phyloP scores from a whole-genome alignment of 2,888 invertebrate species.

The Andrena fulva region DNA sequence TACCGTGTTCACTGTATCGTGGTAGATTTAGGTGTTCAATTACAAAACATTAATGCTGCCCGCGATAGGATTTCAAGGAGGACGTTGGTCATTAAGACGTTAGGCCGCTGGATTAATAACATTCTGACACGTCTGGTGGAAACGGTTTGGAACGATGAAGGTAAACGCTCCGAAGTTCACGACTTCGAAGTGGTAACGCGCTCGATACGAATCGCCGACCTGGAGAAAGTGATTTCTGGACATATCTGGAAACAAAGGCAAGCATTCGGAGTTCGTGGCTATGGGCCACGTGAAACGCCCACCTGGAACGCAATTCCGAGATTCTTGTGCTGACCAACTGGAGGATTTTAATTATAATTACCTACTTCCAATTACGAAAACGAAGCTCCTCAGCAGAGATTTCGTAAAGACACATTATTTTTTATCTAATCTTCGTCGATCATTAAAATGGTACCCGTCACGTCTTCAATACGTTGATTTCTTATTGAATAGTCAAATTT shows the following conservation, averaged over 20 bases:
- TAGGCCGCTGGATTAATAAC: background rate
- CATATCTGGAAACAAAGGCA: background rate
- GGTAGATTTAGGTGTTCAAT: too few species aligned
- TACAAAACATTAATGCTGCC: background rate
- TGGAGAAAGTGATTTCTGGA: constrained; percentile 51
- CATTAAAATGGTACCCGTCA: too few species aligned
- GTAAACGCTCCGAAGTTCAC: background rate
- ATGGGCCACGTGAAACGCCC: background rate
- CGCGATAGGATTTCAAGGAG: background rate
- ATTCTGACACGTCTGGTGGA: background rate
- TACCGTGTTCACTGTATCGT: too few species aligned
- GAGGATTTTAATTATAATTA: background rate
- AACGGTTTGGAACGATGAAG: background rate
- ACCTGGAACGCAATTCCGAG: background rate
- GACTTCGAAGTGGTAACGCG: background rate
- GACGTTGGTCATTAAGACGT: background rate
- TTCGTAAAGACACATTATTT: too few species aligned
- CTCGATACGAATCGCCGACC: constrained; percentile 7
- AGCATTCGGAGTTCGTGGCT: constrained; percentile 11
- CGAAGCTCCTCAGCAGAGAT: too few species aligned
- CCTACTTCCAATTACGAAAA: background rate
- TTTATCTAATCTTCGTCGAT: background rate
- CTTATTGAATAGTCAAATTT: too few species aligned
- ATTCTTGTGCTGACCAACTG: background rate
- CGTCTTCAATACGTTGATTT: too few species aligned